These are phyloP conservation scores for Phlogophora meticulosa DNA, from an alignment of 2,888 invertebrate genomes.

Conservation along the genomic window DNA sequence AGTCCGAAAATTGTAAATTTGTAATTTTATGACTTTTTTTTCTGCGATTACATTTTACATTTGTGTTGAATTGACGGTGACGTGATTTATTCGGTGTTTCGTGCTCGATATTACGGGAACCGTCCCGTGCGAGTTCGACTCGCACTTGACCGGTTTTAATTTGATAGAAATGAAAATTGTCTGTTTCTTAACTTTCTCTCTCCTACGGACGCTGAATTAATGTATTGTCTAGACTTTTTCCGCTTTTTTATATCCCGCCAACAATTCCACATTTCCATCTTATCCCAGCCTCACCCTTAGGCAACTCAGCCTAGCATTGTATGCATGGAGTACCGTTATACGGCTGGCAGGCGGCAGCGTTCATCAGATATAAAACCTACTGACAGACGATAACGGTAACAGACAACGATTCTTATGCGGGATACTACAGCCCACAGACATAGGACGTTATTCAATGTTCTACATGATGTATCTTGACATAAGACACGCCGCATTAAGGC, in stretches of 20 bases:
- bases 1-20: too few relatives aligned
- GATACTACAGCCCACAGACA: conserved; percentile 68
- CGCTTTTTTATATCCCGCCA: conserved; percentile 23
- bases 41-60: too few relatives aligned
- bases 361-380: conserved; percentile 84
- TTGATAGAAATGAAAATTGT: conserved; percentile 2
- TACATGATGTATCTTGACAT: conserved; percentile 71
- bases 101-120: too few relatives aligned
- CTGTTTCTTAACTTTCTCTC: background rate
- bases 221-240: conserved; percentile 10
- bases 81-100: too few relatives aligned
- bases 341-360: conserved; percentile 74
- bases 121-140: too few relatives aligned
- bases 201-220: background rate
- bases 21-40: too few relatives aligned
- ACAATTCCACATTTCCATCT: conserved; percentile 17
- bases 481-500: conserved; percentile 65
- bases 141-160: too few relatives aligned
- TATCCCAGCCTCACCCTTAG: conserved; percentile 70
- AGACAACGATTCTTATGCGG: conserved; percentile 78
- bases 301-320: conserved; percentile 69
- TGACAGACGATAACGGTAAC: conserved; percentile 87
- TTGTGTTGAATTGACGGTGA: too few relatives aligned
- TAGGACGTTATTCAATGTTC: conserved; percentile 72
- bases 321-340: conserved; percentile 78